Evolutionary conservation across 1,140 invertebrate genomes (phyloP).

Genomic region (Mercenaria mercenaria): DNA sequence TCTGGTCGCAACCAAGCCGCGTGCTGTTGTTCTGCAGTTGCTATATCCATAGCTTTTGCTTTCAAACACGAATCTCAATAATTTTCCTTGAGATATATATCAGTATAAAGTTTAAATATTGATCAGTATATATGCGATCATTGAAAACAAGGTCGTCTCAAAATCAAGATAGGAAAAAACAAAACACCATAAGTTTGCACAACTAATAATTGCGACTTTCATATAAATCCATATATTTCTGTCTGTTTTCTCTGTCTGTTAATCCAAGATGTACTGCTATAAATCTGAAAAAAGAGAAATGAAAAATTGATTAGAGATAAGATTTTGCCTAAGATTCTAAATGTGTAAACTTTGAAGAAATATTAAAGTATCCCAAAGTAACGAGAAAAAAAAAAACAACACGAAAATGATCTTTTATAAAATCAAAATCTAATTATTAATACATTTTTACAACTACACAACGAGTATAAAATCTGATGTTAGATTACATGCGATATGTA

Average conservation of each 20-base stretch:
- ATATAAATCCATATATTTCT: neutral
- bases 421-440: neutral
- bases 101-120: neutral
- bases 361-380: neutral
- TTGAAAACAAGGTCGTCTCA: neutral
- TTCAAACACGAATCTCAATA: neutral
- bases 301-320: neutral
- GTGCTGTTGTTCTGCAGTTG: slow-evolving; percentile 61
- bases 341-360: neutral
- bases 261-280: neutral
- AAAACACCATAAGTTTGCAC: slow-evolving; percentile 10
- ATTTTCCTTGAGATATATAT: neutral
- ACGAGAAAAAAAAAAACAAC: neutral
- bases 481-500: slow-evolving; percentile 3
- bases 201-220: neutral
- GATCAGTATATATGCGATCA: neutral
- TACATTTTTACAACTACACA: neutral
- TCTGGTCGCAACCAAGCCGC: slow-evolving; percentile 62
- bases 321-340: neutral
- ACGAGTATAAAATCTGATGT: neutral
- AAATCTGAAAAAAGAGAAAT: neutral
- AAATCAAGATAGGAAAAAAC: neutral
- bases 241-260: no score
- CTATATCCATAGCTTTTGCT: slow-evolving; percentile 54
- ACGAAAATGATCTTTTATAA: neutral